A percentile compares a stretch with the other conserved stretches of the same genome.
Evolutionary conservation across 2,797 vertebrate species (phyloP).

Genomic region (Botia almorhae): DNA sequence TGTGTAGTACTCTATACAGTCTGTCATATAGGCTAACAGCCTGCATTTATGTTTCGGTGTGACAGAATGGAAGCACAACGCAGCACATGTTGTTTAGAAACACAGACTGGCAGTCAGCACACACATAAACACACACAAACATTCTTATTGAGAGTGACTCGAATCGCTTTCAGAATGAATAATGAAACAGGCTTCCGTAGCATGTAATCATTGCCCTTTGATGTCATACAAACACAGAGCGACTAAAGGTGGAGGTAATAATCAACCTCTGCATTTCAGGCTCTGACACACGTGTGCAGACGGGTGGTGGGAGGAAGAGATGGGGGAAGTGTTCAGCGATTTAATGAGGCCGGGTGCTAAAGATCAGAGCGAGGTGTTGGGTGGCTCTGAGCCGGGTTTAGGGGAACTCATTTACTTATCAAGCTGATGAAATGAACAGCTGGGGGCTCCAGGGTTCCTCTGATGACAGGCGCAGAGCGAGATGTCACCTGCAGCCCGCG

Average conservation of each 20-base stretch:
- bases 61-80: background rate
- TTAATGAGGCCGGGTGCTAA: conserved; percentile 37
- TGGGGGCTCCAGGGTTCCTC: background rate
- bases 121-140: background rate
- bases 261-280: conserved; percentile 33
- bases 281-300: conserved; percentile 17
- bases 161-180: conserved; percentile 3
- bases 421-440: conserved; percentile 37
- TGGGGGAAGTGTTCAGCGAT: background rate
- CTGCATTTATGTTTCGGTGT: too few species aligned
- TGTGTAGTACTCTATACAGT: background rate
- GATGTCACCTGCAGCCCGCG: conserved; percentile 25
- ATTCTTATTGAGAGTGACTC: background rate
- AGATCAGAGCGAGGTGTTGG: conserved; percentile 12
- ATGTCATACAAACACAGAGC: conserved; percentile 14
- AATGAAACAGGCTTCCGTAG: background rate
- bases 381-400: conserved; percentile 15
- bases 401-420: conserved; percentile 43
- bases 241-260: conserved; percentile 40
- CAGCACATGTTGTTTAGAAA: background rate
- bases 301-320: conserved; percentile 22
- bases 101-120: background rate
- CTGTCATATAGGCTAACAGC: background rate
- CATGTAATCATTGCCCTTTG: conserved; percentile 36
- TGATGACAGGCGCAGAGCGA: conserved; percentile 30